Base-by-base conservation (phyloP, 2,888 invertebrate species). In the Drosophila ezoana region DNA sequence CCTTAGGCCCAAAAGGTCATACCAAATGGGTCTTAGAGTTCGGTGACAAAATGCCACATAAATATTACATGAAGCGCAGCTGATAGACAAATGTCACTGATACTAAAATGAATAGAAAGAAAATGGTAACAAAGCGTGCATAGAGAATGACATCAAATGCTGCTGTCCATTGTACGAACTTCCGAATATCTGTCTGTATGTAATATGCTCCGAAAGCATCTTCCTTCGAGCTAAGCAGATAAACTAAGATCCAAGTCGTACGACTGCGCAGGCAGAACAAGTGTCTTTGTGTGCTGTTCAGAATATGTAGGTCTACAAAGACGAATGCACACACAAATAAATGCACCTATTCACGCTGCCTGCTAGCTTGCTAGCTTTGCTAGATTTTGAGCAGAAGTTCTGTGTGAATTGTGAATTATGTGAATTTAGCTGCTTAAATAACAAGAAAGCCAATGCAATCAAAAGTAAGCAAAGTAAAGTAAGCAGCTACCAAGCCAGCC, bases 1-100 rank as follows among this genome's bases (percentile, higher is more conserved):
- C 38, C 20, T 16, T 16, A 53, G 41, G 23, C 65, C 62, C 72
- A 75, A 81, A 77, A 77, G 70, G 69, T 85, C 75, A 81, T 68
- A 70, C 35, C 65, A 76, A 79, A 76, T 81, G 74, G 79, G 37
- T 68, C 59, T 1, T 1, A 48, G 59, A 56, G 53, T 10, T 44
- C 81, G 61, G 76, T 79, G 77, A 83, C 87, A 84, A 84, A 84
- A 84, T 84, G 78, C 67, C 83, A 81, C 83, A 87, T 84, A 84
- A 84, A 84, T 87, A 87, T 76, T 63, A 81, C 72, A 81, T 75
- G 72, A 76, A 70, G 35, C 35, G 44, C 54, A 61, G 64, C 81
- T 83, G 83, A 84, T 84, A 87, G 72, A 77, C 76, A 79, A 86
- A 82, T 86, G 87, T 86, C 87, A 86, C 41, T 86, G 49, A 72